Base-by-base conservation (phyloP, 2,888 invertebrate species). In the Coenonympha arcania region DNA sequence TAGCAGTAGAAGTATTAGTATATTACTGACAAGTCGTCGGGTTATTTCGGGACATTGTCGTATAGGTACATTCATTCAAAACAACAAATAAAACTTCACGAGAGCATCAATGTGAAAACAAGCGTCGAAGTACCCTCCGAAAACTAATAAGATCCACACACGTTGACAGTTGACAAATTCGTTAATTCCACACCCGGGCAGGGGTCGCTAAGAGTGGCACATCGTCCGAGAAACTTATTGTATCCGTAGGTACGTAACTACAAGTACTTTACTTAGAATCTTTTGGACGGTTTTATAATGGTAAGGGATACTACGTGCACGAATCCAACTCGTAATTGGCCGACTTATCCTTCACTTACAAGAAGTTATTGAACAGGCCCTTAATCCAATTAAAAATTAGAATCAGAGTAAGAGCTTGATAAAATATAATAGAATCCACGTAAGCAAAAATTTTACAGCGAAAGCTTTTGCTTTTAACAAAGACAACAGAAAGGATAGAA, bases 121-220 rank as follows among this genome's bases (percentile, higher is more conserved):
- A 53, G 52, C 48, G 54, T 45, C 41, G 34, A 39, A 47, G 52
- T 41, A 44, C 51, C 55, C 55, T 50, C 52, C 39, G 18, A 31
- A 41, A 80, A 79, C 78, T 81, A 82, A 84, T 84, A 84, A 79
- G 75, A 39, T 24, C 72, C 64, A 71, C 64, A 69, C 59, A 57
- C 68, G 69, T 66, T 81, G 84, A 84, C 84, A 80, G 71, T 80
- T 85, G 85, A 85, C 83, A 85, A 84, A 85, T 85, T 82, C 79
- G 82, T 79, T 82, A 83, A 84, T 84, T 74, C 73, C 70, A 65
- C 64, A 64, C 66, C 50, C 51, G 54, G 41, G 40, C 49, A 47
- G 51, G 55, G 50, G 50, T 42, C 41, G 44, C 34, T 24, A 40
- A 47, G 30, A 31, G 18, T 39, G 41, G 30, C 42, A 39, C 43